Conservation (phyloP, 2,113 vertebrate genomes). For the Oenanthe oenanthe region DNA sequence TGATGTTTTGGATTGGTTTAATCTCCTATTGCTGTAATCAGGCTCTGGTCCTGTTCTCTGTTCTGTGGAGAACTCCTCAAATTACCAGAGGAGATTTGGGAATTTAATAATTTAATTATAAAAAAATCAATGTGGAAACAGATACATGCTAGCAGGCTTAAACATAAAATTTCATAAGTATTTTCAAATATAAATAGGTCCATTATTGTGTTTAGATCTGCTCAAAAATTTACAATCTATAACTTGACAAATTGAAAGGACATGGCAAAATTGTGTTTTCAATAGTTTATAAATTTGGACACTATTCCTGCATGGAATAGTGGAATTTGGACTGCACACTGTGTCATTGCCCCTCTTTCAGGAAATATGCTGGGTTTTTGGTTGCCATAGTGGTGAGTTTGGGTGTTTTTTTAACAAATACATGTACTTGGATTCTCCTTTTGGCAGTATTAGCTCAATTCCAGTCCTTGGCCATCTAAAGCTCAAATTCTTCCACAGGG, state of each 20-base stretch:
- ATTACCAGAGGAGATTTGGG: not conserved
- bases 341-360: not conserved
- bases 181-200: not conserved
- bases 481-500: accelerated
- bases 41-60: not conserved
- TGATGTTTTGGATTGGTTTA: not conserved
- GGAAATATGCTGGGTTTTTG: not conserved
- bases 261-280: not conserved
- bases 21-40: not conserved
- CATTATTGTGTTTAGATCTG: not conserved
- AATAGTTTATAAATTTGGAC: not conserved
- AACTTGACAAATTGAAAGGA: not conserved
- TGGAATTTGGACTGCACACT: too few relatives aligned
- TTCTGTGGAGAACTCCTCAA: not conserved
- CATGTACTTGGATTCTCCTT: accelerated
- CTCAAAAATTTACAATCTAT: not conserved
- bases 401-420: not conserved
- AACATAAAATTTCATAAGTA: not conserved
- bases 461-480: not conserved
- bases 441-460: not conserved
- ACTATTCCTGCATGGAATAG: not conserved
- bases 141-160: not conserved
- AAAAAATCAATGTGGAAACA: not conserved
- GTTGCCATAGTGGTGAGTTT: not conserved
- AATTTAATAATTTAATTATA: not conserved